Conservation (phyloP, 2,113 vertebrate species). For the Ailuropoda melanoleuca region DNA sequence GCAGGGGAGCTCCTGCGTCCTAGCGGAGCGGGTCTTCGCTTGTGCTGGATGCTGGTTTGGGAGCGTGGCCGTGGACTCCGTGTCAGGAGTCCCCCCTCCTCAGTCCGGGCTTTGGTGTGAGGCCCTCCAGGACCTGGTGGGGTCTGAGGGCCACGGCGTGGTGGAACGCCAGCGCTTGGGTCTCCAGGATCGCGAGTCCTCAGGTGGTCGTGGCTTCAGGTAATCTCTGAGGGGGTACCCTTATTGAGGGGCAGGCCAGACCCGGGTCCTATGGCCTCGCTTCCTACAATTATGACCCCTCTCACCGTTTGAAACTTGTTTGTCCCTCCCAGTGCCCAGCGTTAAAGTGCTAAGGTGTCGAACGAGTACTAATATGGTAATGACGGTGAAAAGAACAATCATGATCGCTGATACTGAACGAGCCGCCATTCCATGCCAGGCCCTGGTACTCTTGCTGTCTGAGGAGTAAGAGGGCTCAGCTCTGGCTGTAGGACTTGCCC, state of each 20-base stretch:
- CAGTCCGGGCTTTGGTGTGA: not conserved
- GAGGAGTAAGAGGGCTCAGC: not conserved
- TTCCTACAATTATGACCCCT: not conserved
- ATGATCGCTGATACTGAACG: not conserved
- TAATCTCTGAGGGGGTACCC: not conserved
- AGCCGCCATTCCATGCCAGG: not conserved
- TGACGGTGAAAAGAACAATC: not conserved
- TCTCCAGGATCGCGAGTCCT: not conserved
- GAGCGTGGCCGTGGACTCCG: not conserved
- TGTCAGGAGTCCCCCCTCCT: not conserved
- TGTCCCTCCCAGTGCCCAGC: not conserved
- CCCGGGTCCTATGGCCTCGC: too few relatives aligned
- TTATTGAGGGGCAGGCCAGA: not conserved
- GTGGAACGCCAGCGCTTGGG: not conserved
- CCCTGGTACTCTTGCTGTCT: not conserved
- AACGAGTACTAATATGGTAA: not conserved
- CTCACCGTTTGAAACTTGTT: not conserved
- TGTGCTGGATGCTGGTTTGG: fast-evolving
- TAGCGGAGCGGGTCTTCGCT: fast-evolving
- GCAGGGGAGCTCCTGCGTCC: fast-evolving
- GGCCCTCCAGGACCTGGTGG: not conserved
- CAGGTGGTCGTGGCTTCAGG: not conserved
- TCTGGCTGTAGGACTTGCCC: not conserved
- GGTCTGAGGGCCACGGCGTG: not conserved
- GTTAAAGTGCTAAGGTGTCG: not conserved